Conservation (phyloP, 2,113 vertebrate species). For the human (Homo sapiens) region GRCh38 chr2:176632001-176632500, state of each 20-base stretch:
- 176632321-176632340: not conserved
- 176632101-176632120: slow-evolving; percentile 4
- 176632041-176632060: slow-evolving; percentile 58
- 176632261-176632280: not conserved
- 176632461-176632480: slow-evolving; percentile 37
- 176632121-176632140: not conserved
- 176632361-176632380: not conserved
- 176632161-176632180: not conserved
- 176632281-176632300: not conserved
- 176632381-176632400: not conserved
- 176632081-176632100: not conserved
- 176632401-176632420: not conserved
- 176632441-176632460: not conserved
- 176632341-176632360: not conserved
- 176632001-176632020: slow-evolving; percentile 56
- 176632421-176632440: not conserved
- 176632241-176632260: not conserved
- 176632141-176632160: not conserved
- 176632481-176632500: not conserved
- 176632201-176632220: not conserved
- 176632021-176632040: slow-evolving; percentile 67
- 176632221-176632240: not conserved
- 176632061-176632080: slow-evolving; percentile 48
- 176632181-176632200: not conserved
- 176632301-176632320: not conserved